Conservation (phyloP, 2,888 invertebrate genomes). For the Entomobrya multifasciata region DNA sequence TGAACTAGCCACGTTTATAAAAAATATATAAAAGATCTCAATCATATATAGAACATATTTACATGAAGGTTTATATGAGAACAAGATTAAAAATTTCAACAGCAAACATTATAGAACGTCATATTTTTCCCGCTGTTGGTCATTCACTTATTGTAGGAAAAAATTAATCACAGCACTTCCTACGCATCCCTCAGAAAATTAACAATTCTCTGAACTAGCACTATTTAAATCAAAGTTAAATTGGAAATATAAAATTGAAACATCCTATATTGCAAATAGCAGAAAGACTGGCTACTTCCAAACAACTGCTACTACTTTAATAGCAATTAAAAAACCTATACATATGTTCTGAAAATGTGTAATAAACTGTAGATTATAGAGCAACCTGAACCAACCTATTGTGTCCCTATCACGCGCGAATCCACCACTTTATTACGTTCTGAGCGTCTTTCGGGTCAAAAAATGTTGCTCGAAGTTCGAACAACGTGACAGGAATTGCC, state of each 20-base stretch:
- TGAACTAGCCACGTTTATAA: slow-evolving; percentile 54
- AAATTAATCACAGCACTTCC: not conserved
- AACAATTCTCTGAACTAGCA: not conserved
- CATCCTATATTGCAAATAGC: not conserved
- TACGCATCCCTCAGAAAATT: not conserved
- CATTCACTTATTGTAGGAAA: slow-evolving; percentile 26
- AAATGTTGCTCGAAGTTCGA: too few species aligned
- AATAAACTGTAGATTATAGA: too few species aligned
- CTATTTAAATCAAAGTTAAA: not conserved
- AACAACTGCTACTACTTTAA: not conserved
- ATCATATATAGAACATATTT: not conserved
- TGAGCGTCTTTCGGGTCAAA: too few species aligned
- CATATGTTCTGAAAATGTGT: too few species aligned
- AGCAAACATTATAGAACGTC: slow-evolving; percentile 26
- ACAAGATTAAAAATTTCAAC: slow-evolving; percentile 23
- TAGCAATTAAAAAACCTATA: not conserved
- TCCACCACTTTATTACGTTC: too few species aligned
- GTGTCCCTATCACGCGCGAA: too few species aligned
- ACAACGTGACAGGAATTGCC: too few species aligned
- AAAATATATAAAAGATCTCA: not conserved
- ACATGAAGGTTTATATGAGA: not conserved
- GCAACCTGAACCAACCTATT: too few species aligned
- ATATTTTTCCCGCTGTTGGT: slow-evolving; percentile 9
- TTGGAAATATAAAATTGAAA: not conserved
- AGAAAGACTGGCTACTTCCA: not conserved